These are phyloP conservation scores for Xanthorhoe spadicearia DNA, from an alignment of 2,888 invertebrate species.

Conservation along the genomic window DNA sequence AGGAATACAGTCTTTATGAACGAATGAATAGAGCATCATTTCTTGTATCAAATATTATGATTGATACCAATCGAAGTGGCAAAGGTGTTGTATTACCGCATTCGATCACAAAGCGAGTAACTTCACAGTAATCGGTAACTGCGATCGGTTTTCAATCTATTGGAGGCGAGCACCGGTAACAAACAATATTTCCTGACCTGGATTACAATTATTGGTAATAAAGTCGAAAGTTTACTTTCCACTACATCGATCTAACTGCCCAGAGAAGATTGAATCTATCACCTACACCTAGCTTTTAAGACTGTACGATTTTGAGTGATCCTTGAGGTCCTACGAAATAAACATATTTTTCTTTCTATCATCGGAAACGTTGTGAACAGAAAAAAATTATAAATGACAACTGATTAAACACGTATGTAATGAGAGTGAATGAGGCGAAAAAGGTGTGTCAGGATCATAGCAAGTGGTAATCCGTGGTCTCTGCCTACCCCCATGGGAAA, in stretches of 20 bases:
- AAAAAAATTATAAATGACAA: too few relatives aligned
- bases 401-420: too few relatives aligned
- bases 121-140: slow-evolving; percentile 15
- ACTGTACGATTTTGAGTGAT: too few relatives aligned
- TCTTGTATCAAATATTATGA: slow-evolving; percentile 1
- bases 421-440: too few relatives aligned
- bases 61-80: slow-evolving; percentile 2
- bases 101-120: slow-evolving; percentile 15
- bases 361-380: too few relatives aligned
- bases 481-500: too few relatives aligned
- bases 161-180: background rate
- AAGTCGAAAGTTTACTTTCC: background rate
- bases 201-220: background rate
- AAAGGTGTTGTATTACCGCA: slow-evolving; percentile 4
- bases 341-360: too few relatives aligned
- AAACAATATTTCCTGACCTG: slow-evolving; percentile 1
- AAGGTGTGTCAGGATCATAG: too few relatives aligned
- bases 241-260: background rate
- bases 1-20: background rate
- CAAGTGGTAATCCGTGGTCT: too few relatives aligned
- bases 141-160: slow-evolving; percentile 13
- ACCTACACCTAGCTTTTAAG: too few relatives aligned
- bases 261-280: background rate
- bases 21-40: background rate
- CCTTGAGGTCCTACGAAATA: too few relatives aligned